Base-by-base conservation (phyloP, 2,888 invertebrate genomes). In the Teleogryllus oceanicus region DNA sequence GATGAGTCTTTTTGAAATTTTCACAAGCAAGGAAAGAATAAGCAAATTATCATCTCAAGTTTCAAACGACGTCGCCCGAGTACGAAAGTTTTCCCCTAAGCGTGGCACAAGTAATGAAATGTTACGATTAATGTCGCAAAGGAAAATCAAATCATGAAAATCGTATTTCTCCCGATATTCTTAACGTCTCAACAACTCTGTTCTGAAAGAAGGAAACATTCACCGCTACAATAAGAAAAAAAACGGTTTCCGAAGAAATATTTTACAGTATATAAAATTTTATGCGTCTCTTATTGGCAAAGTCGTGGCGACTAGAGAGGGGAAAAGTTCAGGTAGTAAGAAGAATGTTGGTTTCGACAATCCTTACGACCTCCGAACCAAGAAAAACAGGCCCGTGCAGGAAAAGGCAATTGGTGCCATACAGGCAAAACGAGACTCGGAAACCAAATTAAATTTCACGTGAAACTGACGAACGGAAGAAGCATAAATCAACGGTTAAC, bases 201-300 rank as follows among this genome's bases (percentile, higher is more conserved):
- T n/a, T n/a, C 62, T 18, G 16, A n/a, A 62, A 62, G n/a, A 62
- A 62, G 62, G 16, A 62, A 62, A 62, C n/a, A 62, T 62, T 62
- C 13, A 13, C 62, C n/a, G 13, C 13, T n/a, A 62, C 62, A 62
- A 18, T 62, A 62, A 62, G 62, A n/a, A 62, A 62, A 62, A 62
- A 62, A n/a, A 62, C 3, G 13, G 62, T 62, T 62, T n/a, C 62
- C 62, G n/a, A 62, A 62, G 62, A 62, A 62, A 62, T n/a, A 62
- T n/a, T 62, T 62, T 62, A 62, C 62, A n/a, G n/a, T 62, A n/a
- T 62, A 62, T 62, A 62, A 62, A 62, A 62, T 62, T 37, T 37
- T 13, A n/a, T 62, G 62, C 62, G 13, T 62, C n/a, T 62, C 62
- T 62, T 62, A 62, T 62, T 62, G 62, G 62, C 13, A 62, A 62